phyloP scores from a whole-genome alignment of 2,797 vertebrate genomes.

The Acridotheres tristis region DNA sequence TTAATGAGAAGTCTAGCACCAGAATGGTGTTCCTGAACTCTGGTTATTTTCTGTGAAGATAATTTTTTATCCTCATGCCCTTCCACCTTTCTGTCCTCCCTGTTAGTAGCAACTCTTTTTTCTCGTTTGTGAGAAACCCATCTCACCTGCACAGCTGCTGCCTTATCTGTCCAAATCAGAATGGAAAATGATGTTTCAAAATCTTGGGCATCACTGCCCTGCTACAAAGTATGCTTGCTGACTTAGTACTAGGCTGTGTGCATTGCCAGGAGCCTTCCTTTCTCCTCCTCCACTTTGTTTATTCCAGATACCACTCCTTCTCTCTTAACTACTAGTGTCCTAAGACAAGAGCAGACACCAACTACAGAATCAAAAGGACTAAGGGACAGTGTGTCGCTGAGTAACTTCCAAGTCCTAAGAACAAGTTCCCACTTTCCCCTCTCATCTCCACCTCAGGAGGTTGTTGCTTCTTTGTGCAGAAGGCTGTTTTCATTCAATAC shows the following conservation, averaged over 20 bases:
- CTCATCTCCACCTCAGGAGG: background rate
- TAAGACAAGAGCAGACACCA: background rate
- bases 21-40: background rate
- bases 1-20: background rate
- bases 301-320: background rate
- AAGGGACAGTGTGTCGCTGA: background rate
- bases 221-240: background rate
- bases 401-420: background rate
- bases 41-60: background rate
- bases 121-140: background rate
- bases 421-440: background rate
- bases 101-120: background rate
- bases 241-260: background rate
- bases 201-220: background rate
- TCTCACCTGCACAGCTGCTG: background rate
- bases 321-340: background rate
- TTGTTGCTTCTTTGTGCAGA: background rate
- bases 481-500: background rate
- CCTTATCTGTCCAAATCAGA: background rate
- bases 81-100: background rate
- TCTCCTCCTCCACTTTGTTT: background rate
- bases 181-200: background rate
- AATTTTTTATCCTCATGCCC: background rate
- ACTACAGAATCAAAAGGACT: background rate
- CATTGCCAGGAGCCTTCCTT: background rate